Base-by-base conservation (phyloP, 2,888 invertebrate species). In the Pterostichus niger region DNA sequence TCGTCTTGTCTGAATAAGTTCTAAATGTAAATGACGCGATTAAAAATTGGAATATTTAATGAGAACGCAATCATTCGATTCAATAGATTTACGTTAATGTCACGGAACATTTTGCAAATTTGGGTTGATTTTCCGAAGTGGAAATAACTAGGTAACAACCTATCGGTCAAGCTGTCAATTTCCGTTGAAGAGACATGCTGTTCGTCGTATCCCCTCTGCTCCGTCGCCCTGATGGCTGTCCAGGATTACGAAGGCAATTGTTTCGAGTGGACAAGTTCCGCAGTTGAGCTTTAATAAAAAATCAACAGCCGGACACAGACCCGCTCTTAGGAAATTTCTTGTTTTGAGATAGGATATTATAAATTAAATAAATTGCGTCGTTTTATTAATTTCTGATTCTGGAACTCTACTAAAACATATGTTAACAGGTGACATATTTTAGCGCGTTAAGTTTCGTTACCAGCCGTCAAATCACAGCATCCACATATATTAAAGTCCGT, bases 131-230 rank as follows among this genome's bases (percentile, higher is more conserved):
- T 64, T 31, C 24, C 31, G 15, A 31, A 10, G 64, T n/a, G 31
- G 49, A 59, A 31, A 31, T 64, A 64, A 64, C 11, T 11, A 9
- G 10, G 9, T 59, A 35, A 64, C 64, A 35, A 13, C 33, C 64
- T 64, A 64, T 64, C 64, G 64, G 64, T 64, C 64, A 64, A 64
- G 64, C 64, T 64, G 64, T 64, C 64, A 64, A 64, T 64, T 64
- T 64, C 64, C 64, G 64, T 33, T 64, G 64, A 64, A 31, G 59
- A 59, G 64, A 35, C 64, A 33, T 35, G 61, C n/a, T n/a, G n/a
- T 49, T 49, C 31, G 15, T 11, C 6, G 13, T n/a, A 5, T 17
- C 24, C 33, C 10, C 35, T n/a, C 35, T 10, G 33, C 64, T 3
- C 64, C 64, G n/a, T 33, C 35, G 11, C 11, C 9, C n/a, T 33